These are phyloP conservation scores for Vulpes ferrilata DNA, from an alignment of 2,113 vertebrate species.

Conservation along the genomic window DNA sequence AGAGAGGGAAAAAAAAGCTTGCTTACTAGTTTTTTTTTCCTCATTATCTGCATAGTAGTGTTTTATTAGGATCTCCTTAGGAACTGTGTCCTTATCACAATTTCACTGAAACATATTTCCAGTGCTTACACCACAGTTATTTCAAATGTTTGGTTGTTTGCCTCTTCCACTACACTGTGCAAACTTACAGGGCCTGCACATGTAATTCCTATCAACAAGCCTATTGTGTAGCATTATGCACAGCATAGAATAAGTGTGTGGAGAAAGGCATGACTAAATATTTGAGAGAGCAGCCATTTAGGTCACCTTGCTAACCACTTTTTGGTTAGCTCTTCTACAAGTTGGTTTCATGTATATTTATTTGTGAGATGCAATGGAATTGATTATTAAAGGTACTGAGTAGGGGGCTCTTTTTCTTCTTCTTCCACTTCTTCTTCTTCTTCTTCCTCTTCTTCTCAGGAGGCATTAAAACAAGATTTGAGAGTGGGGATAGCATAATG, in stretches of 20 bases:
- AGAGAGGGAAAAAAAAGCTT: neutral
- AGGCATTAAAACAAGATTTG: slow-evolving; percentile 49
- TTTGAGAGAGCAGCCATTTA: neutral
- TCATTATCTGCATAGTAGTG: neutral
- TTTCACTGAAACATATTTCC: neutral
- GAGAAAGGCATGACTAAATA: neutral
- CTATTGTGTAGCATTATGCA: neutral
- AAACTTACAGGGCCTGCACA: neutral
- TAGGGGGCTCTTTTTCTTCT: neutral
- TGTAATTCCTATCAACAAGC: neutral
- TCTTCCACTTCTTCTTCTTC: neutral
- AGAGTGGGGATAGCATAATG: slow-evolving; percentile 40
- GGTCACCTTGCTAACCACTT: neutral
- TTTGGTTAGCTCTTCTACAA: neutral
- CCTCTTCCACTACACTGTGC: neutral
- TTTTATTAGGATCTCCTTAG: slow-evolving; percentile 5
- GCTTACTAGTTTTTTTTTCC: neutral
- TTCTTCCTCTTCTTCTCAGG: neutral
- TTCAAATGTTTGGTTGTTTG: neutral
- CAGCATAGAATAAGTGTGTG: neutral
- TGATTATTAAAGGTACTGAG: slow-evolving; percentile 35
- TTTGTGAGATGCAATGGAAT: neutral
- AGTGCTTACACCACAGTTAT: neutral
- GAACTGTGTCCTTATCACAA: neutral
- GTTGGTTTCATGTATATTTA: neutral